Conservation (phyloP, 2,797 vertebrate species). For the Dryobates pubescens region DNA sequence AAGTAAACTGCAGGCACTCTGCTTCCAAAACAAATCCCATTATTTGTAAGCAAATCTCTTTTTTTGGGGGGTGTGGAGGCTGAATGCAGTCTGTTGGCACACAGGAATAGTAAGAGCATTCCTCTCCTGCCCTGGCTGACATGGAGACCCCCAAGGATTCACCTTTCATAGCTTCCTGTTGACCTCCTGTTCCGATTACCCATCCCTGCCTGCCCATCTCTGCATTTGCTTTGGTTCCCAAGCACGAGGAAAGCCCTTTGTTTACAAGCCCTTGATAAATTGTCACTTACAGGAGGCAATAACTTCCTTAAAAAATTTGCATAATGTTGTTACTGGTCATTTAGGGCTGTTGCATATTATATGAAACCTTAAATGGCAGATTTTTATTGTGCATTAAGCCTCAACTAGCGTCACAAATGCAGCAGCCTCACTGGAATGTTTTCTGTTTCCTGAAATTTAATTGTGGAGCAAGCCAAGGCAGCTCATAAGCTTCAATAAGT, state of each 20-base stretch:
- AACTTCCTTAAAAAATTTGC: slow-evolving; percentile 58
- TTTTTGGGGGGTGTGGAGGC: neutral
- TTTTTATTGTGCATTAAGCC: slow-evolving; percentile 58
- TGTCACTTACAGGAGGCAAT: slow-evolving; percentile 30
- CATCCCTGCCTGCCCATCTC: neutral
- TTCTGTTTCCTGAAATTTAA: slow-evolving; percentile 60
- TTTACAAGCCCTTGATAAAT: slow-evolving; percentile 65
- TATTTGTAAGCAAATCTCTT: neutral
- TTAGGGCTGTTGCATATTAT: slow-evolving; percentile 47
- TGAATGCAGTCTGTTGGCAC: neutral
- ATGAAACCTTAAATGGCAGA: slow-evolving; percentile 42
- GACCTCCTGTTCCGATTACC: neutral
- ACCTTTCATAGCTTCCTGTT: neutral
- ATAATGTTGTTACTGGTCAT: slow-evolving; percentile 60
- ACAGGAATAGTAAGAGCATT: neutral
- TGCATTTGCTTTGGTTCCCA: slow-evolving; percentile 18
- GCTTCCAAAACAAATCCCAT: neutral
- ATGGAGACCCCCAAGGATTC: neutral
- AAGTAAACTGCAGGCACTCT: neutral
- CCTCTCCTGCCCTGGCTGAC: neutral
- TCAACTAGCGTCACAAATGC: slow-evolving; percentile 32
- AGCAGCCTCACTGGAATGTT: slow-evolving; percentile 51
- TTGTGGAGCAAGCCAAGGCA: slow-evolving; percentile 42
- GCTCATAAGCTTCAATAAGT: slow-evolving; percentile 51
- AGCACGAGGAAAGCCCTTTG: slow-evolving; percentile 39